Base-by-base conservation (phyloP, 2,888 invertebrate genomes). In the Pogonocherus hispidulus region DNA sequence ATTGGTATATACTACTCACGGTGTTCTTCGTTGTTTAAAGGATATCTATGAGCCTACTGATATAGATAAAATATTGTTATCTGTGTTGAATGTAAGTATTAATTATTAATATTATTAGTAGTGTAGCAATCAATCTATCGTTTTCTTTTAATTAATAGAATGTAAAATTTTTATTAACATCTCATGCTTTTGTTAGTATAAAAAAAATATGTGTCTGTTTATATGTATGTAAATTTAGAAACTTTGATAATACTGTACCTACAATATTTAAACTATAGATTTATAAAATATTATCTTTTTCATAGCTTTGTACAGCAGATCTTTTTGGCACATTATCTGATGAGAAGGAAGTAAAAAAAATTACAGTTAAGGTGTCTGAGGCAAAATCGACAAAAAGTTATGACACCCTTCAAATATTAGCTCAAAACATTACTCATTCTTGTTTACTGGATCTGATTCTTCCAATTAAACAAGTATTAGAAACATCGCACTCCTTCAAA, bases 261-360 rank as follows among this genome's bases (percentile, higher is more conserved):
- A n/a, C n/a, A n/a, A n/a, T n/a, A n/a, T n/a, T n/a, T n/a, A n/a
- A n/a, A n/a, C n/a, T n/a, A n/a, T n/a, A n/a, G 14, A 14, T 41
- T 41, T 37, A n/a, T n/a, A n/a, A 3, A 32, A 22, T 18, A 37
- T 18, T 3, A 14, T 57, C 55, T 66, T 16, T 37, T 52, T 77
- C 80, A 18, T 78, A 91, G 89, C 86, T 97, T 3, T 96, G 96
- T 74, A 90, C 91, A 47, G 91, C 93, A 69, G 98, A 99, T 85
- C 87, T 98, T 41, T 98, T 98, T 82, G 97, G 97, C 0, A 88
- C 90, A 11, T 87, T 94, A 3, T 92, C 94, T 0, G 97, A 97
- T 81, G 98, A 99, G 84, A 98, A 98, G 84, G 95, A 97, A 85
- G 91, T 98, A 0, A 90, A 91, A 0, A 94, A 94, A 80, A 91